phyloP scores from a whole-genome alignment of 2,113 vertebrate genomes.

The Progne subis region DNA sequence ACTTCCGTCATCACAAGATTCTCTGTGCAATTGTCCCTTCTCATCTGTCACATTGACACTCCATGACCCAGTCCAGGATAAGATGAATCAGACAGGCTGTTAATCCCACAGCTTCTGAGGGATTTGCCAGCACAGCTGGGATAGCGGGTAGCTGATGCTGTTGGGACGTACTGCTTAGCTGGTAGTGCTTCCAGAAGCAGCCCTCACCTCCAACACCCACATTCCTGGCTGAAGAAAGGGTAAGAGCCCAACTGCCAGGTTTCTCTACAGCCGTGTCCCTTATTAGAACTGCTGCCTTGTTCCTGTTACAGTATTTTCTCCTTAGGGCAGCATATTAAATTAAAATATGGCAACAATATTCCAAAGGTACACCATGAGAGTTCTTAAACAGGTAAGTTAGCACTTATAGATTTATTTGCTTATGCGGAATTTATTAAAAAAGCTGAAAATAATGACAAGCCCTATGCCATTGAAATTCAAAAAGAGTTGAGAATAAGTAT shows the following conservation, averaged over 20 bases:
- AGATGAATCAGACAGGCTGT: not conserved
- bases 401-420: not conserved
- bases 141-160: not conserved
- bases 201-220: not conserved
- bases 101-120: not conserved
- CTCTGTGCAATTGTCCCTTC: not conserved
- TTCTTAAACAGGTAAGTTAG: not conserved
- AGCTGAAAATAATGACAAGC: not conserved
- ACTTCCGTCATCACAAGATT: not conserved
- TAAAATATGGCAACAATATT: not conserved
- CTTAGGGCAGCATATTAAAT: not conserved
- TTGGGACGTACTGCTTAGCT: not conserved
- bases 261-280: not conserved
- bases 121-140: not conserved
- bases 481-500: not conserved
- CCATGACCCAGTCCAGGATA: accelerated
- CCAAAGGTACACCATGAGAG: not conserved
- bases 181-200: not conserved
- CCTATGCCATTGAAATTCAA: not conserved
- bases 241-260: not conserved
- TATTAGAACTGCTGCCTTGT: not conserved
- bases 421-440: not conserved
- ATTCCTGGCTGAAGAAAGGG: not conserved
- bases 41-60: not conserved
- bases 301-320: not conserved